Conservation (phyloP, 2,797 vertebrate genomes). For the Thamnophis elegans region DNA sequence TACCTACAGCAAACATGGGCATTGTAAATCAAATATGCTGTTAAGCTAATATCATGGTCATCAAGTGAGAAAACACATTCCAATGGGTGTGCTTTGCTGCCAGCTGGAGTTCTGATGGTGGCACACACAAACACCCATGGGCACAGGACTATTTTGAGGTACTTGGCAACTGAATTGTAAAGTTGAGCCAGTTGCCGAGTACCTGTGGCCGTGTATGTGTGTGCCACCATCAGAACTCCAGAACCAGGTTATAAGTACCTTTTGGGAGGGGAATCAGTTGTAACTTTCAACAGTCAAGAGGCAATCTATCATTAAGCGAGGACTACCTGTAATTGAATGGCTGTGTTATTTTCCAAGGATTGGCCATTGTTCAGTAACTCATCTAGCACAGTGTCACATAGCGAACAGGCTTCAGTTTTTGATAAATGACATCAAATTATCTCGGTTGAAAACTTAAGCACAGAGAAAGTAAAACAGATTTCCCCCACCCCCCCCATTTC, state of each 20-base stretch:
- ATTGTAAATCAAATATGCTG: neutral
- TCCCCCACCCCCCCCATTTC: neutral
- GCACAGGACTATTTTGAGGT: too few relatives aligned
- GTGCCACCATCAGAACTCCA: neutral
- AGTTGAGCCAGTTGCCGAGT: neutral
- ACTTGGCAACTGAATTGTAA: neutral
- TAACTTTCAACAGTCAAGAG: neutral
- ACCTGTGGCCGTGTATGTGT: neutral
- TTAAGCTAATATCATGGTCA: neutral
- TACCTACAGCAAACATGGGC: neutral
- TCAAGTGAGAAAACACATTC: neutral
- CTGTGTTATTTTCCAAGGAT: neutral
- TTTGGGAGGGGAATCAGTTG: neutral
- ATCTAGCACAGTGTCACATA: neutral
- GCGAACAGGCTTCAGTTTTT: neutral
- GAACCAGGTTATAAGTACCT: neutral
- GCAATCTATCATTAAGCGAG: neutral
- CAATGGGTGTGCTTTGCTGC: neutral
- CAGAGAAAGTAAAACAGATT: too few relatives aligned
- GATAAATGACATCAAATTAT: neutral
- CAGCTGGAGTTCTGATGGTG: neutral
- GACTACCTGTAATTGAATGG: neutral
- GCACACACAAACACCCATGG: too few relatives aligned
- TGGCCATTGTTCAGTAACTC: neutral
- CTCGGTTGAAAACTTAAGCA: slow-evolving; percentile 8